Evolutionary conservation across 2,113 vertebrate species (phyloP).

Genomic region (Protobothrops flavoviridis): DNA sequence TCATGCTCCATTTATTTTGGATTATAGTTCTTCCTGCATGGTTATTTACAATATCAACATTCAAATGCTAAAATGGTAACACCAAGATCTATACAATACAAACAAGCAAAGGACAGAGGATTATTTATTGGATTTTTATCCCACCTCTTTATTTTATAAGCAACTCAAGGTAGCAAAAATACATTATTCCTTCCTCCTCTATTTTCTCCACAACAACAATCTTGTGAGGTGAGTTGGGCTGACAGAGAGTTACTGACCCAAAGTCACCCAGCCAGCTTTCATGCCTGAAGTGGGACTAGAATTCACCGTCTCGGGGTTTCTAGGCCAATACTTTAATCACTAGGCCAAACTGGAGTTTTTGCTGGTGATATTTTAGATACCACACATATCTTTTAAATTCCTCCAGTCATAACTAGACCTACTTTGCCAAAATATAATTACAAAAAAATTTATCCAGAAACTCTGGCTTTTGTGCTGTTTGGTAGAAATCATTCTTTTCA

Average conservation of each 20-base stretch:
- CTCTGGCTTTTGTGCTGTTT: constrained; percentile 22
- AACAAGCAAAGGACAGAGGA: not conserved
- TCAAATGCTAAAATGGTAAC: constrained; percentile 42
- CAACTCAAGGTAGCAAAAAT: not conserved
- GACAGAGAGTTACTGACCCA: not conserved
- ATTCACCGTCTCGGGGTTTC: too few species aligned
- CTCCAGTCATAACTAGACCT: constrained; percentile 18
- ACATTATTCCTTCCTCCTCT: not conserved
- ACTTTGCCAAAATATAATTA: not conserved
- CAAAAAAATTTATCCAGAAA: constrained; percentile 1
- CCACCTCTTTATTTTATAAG: not conserved
- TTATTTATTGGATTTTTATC: not conserved
- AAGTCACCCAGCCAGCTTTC: not conserved
- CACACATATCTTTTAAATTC: constrained; percentile 23
- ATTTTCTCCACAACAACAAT: not conserved
- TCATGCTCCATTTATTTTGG: constrained; percentile 61
- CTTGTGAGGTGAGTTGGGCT: not conserved
- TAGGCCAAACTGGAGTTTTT: not conserved
- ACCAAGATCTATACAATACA: not conserved
- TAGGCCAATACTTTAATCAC: too few species aligned
- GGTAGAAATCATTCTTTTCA: not conserved
- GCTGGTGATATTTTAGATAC: constrained; percentile 26
- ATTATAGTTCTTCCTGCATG: constrained; percentile 45
- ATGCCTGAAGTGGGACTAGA: not conserved
- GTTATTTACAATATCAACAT: constrained; percentile 54